These are phyloP conservation scores for Chondrosia reniformis DNA, from an alignment of 37 sponge, comb jelly and placozoan species.

Conservation along the genomic window DNA sequence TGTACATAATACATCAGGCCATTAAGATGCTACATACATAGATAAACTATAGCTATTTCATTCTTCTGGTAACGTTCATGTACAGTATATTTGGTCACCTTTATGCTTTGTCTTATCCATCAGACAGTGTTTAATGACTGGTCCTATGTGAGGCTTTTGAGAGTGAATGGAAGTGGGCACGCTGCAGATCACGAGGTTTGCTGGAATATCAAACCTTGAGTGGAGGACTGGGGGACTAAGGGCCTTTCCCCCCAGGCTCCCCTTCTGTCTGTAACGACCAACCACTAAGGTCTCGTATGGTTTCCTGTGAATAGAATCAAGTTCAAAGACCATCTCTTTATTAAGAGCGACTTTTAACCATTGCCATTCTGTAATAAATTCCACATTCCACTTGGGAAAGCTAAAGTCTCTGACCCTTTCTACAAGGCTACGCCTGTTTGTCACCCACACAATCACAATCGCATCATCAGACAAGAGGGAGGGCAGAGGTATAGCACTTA, in stretches of 20 bases:
- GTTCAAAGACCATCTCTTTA: slow-evolving; percentile 52
- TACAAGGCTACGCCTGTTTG: slow-evolving; percentile 48
- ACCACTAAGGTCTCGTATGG: slow-evolving; percentile 67
- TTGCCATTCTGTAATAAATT: slow-evolving; percentile 58
- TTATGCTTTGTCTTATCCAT: background rate
- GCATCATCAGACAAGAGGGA: slow-evolving; percentile 20
- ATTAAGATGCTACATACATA: too few species aligned
- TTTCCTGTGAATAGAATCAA: slow-evolving; percentile 75
- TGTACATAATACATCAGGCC: too few species aligned
- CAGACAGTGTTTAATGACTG: slow-evolving; percentile 9
- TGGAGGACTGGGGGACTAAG: too few species aligned
- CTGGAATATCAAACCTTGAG: background rate
- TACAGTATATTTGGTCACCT: too few species aligned
- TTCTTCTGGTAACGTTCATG: too few species aligned
- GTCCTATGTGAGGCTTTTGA: slow-evolving; percentile 73
- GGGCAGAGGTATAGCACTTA: slow-evolving; percentile 35
- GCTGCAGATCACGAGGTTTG: slow-evolving; percentile 23
- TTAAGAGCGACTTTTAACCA: slow-evolving; percentile 79
- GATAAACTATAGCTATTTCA: too few species aligned
- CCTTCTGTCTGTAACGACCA: slow-evolving; percentile 16
- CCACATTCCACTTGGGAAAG: slow-evolving; percentile 55
- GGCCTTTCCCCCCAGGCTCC: background rate
- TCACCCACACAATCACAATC: slow-evolving; percentile 70
- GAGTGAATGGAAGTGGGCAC: slow-evolving; percentile 59
- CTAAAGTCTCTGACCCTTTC: slow-evolving; percentile 24